Base-by-base conservation (phyloP, 2,113 vertebrate genomes). In the Saccopteryx leptura region DNA sequence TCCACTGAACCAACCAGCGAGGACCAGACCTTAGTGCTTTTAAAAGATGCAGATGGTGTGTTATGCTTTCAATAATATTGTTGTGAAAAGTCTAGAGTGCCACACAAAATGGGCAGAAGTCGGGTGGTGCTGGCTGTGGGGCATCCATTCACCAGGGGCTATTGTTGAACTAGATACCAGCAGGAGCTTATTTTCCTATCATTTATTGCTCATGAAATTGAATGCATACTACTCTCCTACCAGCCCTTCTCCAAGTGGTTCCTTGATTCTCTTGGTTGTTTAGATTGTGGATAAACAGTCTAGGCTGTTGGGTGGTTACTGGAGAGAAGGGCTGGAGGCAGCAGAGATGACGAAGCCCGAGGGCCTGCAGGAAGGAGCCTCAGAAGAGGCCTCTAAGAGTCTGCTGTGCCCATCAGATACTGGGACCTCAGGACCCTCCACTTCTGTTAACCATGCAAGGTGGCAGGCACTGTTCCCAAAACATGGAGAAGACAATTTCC, bases 261-360 rank as follows among this genome's bases (percentile, higher is more conserved):
- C 65, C 69, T 71, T 28, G 52, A 61, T 87, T 52, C 60, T 95
- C 15, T 14, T 14, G 18, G 74, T 33, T 93, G 84, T 96, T 93
- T 72, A 68, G 56, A 69, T 17, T 83, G 15, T 75, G 76, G 65
- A n/a, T 93, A 90, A 92, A 79, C 15, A 83, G 26, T 26, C 58
- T 31, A 26, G 63, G 26, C 46, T 26, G 11, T 66, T 50, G 68
- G n/a, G 39, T 8, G 50, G 78, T 28, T 46, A 9, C 74, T 33
- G 6, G 26, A 65, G 61, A 85, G 61, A 74, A 52, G 58, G 9
- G 39, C 18, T 18, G 2, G 74, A 52, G 31, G 69, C 18, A 69
- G 46, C 69, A 63, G 78, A 60, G 48, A 28, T 4, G 14, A 81
- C 13, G 26, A 68, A 66, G 26, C 4, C 19, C 11, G 19, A 0